phyloP scores from a whole-genome alignment of 1,140 invertebrate genomes.

The Panagrolaimus sp. region DNA sequence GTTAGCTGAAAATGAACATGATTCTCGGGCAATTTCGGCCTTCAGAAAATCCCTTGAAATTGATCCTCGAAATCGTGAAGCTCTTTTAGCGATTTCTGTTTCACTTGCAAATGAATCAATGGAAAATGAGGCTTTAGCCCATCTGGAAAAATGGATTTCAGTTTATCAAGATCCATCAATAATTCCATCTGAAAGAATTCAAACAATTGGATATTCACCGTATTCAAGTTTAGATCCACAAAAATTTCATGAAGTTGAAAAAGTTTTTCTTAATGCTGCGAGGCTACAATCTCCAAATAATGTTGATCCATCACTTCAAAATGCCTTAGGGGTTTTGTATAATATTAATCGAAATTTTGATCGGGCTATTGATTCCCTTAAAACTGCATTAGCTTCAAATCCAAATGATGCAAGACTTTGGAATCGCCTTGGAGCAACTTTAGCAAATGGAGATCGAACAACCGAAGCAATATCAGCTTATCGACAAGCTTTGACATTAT shows the following conservation, averaged over 20 bases:
- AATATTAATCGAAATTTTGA: slow-evolving; percentile 88
- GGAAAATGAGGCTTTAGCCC: slow-evolving; percentile 50
- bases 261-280: slow-evolving; percentile 77
- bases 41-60: slow-evolving; percentile 77
- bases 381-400: slow-evolving; percentile 75
- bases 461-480: slow-evolving; percentile 95
- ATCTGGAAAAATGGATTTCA: slow-evolving; percentile 52
- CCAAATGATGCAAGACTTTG: slow-evolving; percentile 84
- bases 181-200: not conserved
- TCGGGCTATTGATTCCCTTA: slow-evolving; percentile 92
- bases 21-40: slow-evolving; percentile 77
- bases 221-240: slow-evolving; percentile 2
- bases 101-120: slow-evolving; percentile 85
- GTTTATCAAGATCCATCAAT: slow-evolving; percentile 21
- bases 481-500: slow-evolving; percentile 78
- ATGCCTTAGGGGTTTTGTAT: slow-evolving; percentile 87
- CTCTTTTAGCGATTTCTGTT: slow-evolving; percentile 81
- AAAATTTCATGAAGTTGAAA: slow-evolving; percentile 64
- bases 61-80: slow-evolving; percentile 74
- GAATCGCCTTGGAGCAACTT: slow-evolving; percentile 91
- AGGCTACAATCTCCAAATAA: slow-evolving; percentile 68
- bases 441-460: slow-evolving; percentile 87
- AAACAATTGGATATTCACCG: not conserved
- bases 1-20: slow-evolving; percentile 85
- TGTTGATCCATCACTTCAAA: slow-evolving; percentile 89